A percentile compares a stretch with the other conserved stretches of the same genome.
phyloP scores from a whole-genome alignment of 1,140 invertebrate species.

The Patella vulgata region DNA sequence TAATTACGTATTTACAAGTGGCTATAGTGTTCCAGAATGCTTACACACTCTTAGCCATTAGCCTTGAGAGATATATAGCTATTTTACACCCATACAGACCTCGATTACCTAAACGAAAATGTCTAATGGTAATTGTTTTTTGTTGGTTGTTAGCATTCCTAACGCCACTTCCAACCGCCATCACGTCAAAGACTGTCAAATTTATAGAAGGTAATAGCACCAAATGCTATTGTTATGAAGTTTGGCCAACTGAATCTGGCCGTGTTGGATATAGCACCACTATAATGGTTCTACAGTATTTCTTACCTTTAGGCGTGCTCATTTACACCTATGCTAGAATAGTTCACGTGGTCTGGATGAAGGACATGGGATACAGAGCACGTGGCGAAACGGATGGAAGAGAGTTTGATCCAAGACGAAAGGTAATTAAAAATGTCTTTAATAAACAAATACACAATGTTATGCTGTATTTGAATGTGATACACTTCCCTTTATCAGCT shows the following conservation, averaged over 20 bases:
- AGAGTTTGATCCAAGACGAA: too few species aligned
- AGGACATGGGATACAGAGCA: slow-evolving; percentile 73
- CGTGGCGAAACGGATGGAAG: slow-evolving; percentile 78
- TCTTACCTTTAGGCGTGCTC: slow-evolving; percentile 84
- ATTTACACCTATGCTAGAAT: slow-evolving; percentile 89
- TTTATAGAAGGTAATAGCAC: slow-evolving; percentile 6
- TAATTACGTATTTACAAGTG: slow-evolving; percentile 83
- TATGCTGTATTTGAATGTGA: too few species aligned
- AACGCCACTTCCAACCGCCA: slow-evolving; percentile 82
- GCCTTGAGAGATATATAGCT: slow-evolving; percentile 93
- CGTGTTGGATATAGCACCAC: slow-evolving; percentile 79
- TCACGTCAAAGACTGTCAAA: slow-evolving; percentile 70
- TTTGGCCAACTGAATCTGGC: slow-evolving; percentile 61
- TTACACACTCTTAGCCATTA: slow-evolving; percentile 94
- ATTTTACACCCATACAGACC: slow-evolving; percentile 88
- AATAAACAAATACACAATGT: too few species aligned
- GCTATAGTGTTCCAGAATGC: slow-evolving; percentile 96
- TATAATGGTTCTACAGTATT: slow-evolving; percentile 85
- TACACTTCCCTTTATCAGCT: too few species aligned
- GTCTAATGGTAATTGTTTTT: slow-evolving; percentile 76
- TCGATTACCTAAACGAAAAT: slow-evolving; percentile 78
- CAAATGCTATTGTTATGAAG: slow-evolving; percentile 45
- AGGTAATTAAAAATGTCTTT: too few species aligned
- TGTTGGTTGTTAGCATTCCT: slow-evolving; percentile 83
- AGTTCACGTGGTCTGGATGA: slow-evolving; percentile 88